phyloP scores from a whole-genome alignment of 2,797 vertebrate genomes.

The Amniataba percoides region DNA sequence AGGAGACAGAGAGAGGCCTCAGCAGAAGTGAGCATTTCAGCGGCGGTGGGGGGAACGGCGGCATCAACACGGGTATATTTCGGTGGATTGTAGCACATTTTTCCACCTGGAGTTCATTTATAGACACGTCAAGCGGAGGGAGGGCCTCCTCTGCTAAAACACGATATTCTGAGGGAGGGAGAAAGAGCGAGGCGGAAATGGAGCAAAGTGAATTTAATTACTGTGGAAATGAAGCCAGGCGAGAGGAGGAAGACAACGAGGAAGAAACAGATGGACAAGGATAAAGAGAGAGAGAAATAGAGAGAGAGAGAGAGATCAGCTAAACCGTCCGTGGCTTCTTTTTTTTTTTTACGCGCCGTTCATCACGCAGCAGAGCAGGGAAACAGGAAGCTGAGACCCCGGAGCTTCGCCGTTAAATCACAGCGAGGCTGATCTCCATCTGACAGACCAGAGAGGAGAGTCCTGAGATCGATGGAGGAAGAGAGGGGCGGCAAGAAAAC shows the following conservation, averaged over 20 bases:
- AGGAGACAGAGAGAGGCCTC: conserved; percentile 39
- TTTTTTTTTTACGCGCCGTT: not conserved
- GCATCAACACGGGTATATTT: conserved; percentile 32
- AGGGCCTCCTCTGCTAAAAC: conserved; percentile 31
- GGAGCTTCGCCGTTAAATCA: conserved; percentile 10
- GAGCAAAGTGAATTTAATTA: conserved; percentile 32
- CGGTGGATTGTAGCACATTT: conserved; percentile 46
- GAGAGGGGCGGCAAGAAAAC: conserved; percentile 1
- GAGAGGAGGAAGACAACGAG: conserved; percentile 17
- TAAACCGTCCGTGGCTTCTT: not conserved
- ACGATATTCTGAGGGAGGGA: conserved; percentile 12
- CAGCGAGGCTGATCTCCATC: not conserved
- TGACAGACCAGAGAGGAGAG: conserved; percentile 1
- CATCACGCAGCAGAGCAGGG: not conserved
- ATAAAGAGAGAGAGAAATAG: not conserved
- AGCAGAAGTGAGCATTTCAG: not conserved
- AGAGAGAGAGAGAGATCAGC: not conserved
- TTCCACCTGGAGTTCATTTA: conserved; percentile 62
- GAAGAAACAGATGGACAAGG: conserved; percentile 37
- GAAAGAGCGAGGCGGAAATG: conserved; percentile 6
- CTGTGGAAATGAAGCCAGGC: conserved; percentile 29
- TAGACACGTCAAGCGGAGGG: conserved; percentile 22
- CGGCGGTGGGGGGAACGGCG: not conserved
- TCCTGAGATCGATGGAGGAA: conserved; percentile 8
- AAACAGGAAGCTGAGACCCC: conserved; percentile 17